Conservation (phyloP, 30 jellyfish, hydroid and myxozoan genomes). For the Aurelia coerulea region DNA sequence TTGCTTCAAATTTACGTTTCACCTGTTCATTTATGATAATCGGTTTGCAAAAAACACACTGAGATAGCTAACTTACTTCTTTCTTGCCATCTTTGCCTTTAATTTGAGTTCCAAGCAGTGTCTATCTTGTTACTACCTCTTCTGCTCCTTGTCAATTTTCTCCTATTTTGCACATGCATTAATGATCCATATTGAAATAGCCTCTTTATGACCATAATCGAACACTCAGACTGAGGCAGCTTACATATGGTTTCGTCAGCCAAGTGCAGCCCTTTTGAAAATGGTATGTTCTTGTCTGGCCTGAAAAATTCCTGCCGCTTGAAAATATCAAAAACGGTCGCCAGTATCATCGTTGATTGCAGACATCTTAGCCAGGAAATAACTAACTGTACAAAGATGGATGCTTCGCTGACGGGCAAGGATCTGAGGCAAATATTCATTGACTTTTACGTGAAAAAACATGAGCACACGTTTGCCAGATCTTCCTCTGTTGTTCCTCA, state of each 20-base stretch:
- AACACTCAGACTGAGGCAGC: slow-evolving; percentile 6
- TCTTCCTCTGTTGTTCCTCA: slow-evolving; percentile 98
- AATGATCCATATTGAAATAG: background rate
- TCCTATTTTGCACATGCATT: no score
- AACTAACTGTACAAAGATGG: slow-evolving; percentile 30
- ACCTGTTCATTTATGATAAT: no score
- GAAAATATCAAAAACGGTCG: no score
- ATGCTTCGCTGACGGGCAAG: slow-evolving; percentile 61
- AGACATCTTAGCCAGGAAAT: background rate
- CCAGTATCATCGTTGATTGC: background rate
- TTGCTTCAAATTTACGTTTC: no score
- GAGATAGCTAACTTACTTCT: background rate
- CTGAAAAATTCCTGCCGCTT: background rate
- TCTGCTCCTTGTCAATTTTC: no score
- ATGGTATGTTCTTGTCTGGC: slow-evolving; percentile 11
- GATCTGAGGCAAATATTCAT: slow-evolving; percentile 84
- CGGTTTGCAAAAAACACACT: no score
- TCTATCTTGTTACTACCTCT: no score
- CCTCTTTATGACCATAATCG: slow-evolving; percentile 7
- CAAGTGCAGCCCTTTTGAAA: slow-evolving; percentile 1
- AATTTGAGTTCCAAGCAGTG: no score
- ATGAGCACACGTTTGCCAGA: slow-evolving; percentile 89
- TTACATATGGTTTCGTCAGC: slow-evolving; percentile 59
- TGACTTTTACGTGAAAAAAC: slow-evolving; percentile 84
- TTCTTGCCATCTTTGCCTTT: slow-evolving; percentile 11